Base-by-base conservation (phyloP, 2,888 invertebrate species). In the Ophion ellenae region DNA sequence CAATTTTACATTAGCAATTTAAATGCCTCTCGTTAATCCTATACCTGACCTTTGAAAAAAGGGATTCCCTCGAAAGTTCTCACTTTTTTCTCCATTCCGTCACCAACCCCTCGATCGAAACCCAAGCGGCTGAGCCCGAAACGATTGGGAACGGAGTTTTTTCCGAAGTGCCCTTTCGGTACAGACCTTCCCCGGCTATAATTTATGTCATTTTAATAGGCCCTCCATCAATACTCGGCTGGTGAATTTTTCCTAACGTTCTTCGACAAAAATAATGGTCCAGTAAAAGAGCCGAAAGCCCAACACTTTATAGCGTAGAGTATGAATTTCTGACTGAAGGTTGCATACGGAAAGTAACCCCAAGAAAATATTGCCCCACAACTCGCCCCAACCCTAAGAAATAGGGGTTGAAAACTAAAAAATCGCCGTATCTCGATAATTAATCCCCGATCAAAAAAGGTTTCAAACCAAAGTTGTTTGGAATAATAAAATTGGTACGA, bases 41-140 rank as follows among this genome's bases (percentile, higher is more conserved):
- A 53, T 53, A 0, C 47, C 20, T 69, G 11, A 45, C 70, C 53
- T 14, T 70, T 9, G 70, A 53, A 7, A 28, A 53, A 67, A 53
- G 32, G 28, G 24, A 32, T 70, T 70, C 28, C 14, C 53, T 70
- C 53, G 6, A 28, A 70, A 14, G 53, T 53, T 70, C 70, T 53
- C 14, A 53, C 28, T 36, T 17, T 53, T 14, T 28, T 47, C 53
- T 24, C 47, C 28, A 24, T 53, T 4, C 5, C 47, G 24, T 1
- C 14, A 28, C 24, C n/a, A 32, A 36, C 40, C 20, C n/a, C 11
- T 20, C 45, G 28, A n/a, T 47, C 17, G 24, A 70, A 70, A 70
- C 70, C 70, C 70, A 57, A 32, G 70, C 53, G 17, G 53, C 20
- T 70, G 53, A 70, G 28, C 53, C 53, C 14, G 70, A 70, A 70